Evolutionary conservation across 2,113 vertebrate genomes (phyloP).

Genomic region (Abramis brama): DNA sequence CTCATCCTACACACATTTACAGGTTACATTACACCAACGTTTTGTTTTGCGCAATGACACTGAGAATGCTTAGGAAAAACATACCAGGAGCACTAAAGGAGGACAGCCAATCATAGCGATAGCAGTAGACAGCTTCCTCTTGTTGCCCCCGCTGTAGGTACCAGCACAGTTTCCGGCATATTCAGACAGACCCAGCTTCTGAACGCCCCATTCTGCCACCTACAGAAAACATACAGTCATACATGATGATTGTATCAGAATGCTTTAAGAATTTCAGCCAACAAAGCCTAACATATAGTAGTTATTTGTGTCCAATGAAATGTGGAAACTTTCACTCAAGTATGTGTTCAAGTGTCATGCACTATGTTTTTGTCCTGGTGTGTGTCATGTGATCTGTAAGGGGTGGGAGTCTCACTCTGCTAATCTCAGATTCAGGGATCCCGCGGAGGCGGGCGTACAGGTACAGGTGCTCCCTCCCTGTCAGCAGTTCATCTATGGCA

Average conservation of each 20-base stretch:
- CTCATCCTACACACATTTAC: constrained; percentile 81
- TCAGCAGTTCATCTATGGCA: constrained; percentile 92
- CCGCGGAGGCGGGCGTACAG: constrained; percentile 92
- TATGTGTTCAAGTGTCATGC: too few species aligned
- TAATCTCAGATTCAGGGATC: constrained; percentile 86
- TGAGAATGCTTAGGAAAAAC: constrained; percentile 48
- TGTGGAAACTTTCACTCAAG: too few species aligned
- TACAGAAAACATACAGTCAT: constrained; percentile 59
- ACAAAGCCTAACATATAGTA: neutral
- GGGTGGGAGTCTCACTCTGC: constrained; percentile 76
- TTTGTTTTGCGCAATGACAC: neutral
- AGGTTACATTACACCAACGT: neutral
- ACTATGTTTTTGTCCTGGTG: too few species aligned
- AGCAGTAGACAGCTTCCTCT: constrained; percentile 94
- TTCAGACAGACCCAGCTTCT: constrained; percentile 86
- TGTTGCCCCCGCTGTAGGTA: constrained; percentile 96
- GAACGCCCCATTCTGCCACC: constrained; percentile 92
- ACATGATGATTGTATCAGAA: neutral
- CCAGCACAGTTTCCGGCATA: constrained; percentile 83
- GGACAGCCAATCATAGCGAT: constrained; percentile 94
- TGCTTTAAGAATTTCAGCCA: neutral
- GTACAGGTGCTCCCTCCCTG: constrained; percentile 91
- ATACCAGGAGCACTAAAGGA: constrained; percentile 86
- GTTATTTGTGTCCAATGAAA: neutral
- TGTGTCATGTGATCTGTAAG: too few species aligned